These are phyloP conservation scores for Nematopogon swammerdamellus DNA, from an alignment of 2,888 invertebrate genomes.

Conservation along the genomic window DNA sequence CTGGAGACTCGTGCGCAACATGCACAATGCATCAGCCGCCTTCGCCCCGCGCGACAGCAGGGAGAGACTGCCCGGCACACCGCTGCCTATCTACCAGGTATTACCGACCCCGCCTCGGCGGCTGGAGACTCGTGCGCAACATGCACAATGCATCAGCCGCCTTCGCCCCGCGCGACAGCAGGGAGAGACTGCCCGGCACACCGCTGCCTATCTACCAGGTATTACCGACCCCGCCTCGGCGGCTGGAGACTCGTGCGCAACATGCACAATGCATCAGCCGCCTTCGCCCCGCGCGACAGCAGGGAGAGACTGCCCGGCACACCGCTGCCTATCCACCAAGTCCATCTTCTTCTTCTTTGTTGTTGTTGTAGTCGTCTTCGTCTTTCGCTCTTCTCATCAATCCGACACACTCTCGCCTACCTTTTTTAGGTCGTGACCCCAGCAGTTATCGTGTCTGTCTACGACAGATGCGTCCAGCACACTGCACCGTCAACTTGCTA, in stretches of 20 bases:
- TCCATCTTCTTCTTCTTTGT: too few species aligned
- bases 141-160: conserved; percentile 32
- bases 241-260: too few species aligned
- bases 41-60: conserved; percentile 22
- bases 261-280: conserved; percentile 31
- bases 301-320: conserved; percentile 28
- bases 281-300: conserved; percentile 22
- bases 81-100: conserved; percentile 32
- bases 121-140: conserved; percentile 32
- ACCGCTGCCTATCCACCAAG: conserved; percentile 32
- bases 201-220: conserved; percentile 35
- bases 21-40: conserved; percentile 31
- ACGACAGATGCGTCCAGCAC: too few species aligned
- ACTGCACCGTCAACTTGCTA: too few species aligned
- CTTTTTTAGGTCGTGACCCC: too few species aligned
- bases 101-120: too few species aligned
- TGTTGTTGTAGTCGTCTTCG: too few species aligned
- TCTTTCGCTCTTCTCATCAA: too few species aligned
- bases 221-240: too few species aligned
- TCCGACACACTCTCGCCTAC: too few species aligned
- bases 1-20: conserved; percentile 31
- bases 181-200: conserved; percentile 25
- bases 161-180: conserved; percentile 22
- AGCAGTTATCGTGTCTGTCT: too few species aligned
- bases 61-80: conserved; percentile 28